Evolutionary conservation across 2,888 invertebrate genomes (phyloP), one percentile per base, ranked within the genome.

Genomic region (Syritta pipiens): DNA sequence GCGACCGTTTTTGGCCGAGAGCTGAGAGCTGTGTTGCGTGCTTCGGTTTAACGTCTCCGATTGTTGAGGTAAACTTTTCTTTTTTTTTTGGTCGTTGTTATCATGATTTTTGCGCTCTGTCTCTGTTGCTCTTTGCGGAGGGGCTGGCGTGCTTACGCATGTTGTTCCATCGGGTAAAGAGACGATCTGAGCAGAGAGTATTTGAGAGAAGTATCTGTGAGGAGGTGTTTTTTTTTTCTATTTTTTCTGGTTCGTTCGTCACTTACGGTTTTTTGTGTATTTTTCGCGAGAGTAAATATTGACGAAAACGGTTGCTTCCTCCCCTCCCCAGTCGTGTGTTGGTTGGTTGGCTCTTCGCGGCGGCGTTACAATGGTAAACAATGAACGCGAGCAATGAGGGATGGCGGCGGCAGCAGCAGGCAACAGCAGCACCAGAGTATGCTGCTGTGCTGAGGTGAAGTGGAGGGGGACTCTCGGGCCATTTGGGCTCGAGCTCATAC

Each of bases 221-320:
- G 9, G n/a, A 9, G 7, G 28, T 28, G 7, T 28, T 42, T 48
- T 46, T 24, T 62, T 49, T 67, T 65, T 57, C 22, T 26, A 26
- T 32, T 72, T 75, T 63, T 62, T 62, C 44, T 74, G 55, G 62
- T 67, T 77, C 60, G 71, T 74, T 79, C 46, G 62, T 35, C 62
- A 30, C 67, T 74, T 68, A 57, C 62, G 57, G 51, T 75, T 72
- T 79, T 57, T 79, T 59, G 60, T 74, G 74, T 79, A 74, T 74
- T 74, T 79, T 79, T 68, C 57, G 79, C 67, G 55, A 79, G 79
- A 79, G 79, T 79, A 79, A 79, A 79, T 74, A 74, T 79, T 79
- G 74, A 79, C 74, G 74, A 74, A 79, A 72, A 68, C 40, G 44
- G 4, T 32, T 14, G 48, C 24, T 10, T 12, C 20, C 32, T 1